Evolutionary conservation across 2,888 invertebrate species (phyloP).

Genomic region (Patella ulyssiponensis): DNA sequence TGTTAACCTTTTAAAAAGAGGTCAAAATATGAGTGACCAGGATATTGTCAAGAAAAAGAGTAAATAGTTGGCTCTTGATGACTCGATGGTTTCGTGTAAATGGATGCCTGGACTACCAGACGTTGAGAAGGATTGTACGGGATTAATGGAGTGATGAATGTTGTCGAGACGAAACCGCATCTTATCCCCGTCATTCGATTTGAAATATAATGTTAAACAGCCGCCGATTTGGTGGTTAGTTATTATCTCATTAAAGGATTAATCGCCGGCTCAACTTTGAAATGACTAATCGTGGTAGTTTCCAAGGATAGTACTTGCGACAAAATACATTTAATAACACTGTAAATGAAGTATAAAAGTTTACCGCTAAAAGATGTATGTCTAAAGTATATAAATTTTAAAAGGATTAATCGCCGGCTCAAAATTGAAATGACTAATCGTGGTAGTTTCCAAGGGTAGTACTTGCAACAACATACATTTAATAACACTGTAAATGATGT

Average conservation of each 20-base stretch:
- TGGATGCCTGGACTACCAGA: not conserved
- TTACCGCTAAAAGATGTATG: too few relatives aligned
- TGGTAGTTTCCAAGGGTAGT: too few relatives aligned
- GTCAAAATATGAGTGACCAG: not conserved
- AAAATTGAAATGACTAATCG: not conserved
- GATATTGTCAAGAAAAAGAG: too few relatives aligned
- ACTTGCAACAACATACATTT: too few relatives aligned
- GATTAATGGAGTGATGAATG: constrained; percentile 8
- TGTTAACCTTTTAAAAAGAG: not conserved
- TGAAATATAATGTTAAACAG: constrained; percentile 1
- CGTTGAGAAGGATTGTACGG: not conserved
- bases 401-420: not conserved
- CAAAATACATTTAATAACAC: too few relatives aligned
- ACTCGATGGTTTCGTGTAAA: too few relatives aligned
- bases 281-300: not conserved
- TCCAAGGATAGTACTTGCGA: too few relatives aligned
- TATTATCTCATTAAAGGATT: constrained; percentile 12
- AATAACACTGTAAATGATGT: too few relatives aligned
- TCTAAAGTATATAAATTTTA: too few relatives aligned
- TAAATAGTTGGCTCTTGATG: too few relatives aligned
- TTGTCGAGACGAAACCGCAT: constrained; percentile 7
- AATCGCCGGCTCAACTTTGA: not conserved
- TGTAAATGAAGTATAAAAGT: too few relatives aligned
- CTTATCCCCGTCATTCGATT: not conserved
- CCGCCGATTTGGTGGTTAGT: not conserved